These are phyloP conservation scores for Drosophila parabipectinata DNA, from an alignment of 1,140 invertebrate genomes.

Conservation along the genomic window DNA sequence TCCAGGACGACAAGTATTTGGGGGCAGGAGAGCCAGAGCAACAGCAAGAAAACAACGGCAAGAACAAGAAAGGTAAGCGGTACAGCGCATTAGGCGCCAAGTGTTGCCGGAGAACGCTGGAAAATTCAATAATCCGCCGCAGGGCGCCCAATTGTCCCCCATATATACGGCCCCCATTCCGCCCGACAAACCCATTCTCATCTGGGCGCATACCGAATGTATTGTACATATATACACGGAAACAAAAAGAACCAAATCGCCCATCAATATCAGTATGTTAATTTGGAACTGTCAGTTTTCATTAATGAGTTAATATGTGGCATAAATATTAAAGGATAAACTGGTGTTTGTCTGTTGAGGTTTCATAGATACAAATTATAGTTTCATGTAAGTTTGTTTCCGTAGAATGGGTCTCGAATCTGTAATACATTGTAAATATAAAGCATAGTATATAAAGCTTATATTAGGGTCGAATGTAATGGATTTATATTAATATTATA, in stretches of 20 bases:
- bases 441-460: too few relatives aligned
- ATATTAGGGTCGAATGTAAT: too few relatives aligned
- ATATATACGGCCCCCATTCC: conserved; percentile 9
- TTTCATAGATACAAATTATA: background rate
- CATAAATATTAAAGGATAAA: background rate
- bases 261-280: conserved; percentile 2
- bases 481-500: too few relatives aligned
- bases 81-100: conserved; percentile 66
- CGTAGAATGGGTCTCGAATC: background rate
- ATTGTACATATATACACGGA: conserved; percentile 29
- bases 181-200: conserved; percentile 29
- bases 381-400: background rate
- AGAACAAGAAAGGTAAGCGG: conserved; percentile 38
- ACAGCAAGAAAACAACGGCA: background rate
- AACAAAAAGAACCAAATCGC: conserved; percentile 11
- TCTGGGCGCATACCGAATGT: conserved; percentile 57
- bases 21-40: conserved; percentile 11
- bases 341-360: background rate
- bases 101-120: conserved; percentile 75
- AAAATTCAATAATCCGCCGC: conserved; percentile 80
- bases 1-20: background rate
- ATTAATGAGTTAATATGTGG: background rate
- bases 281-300: background rate
- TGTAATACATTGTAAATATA: too few relatives aligned
- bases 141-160: conserved; percentile 55